Base-by-base conservation (phyloP, 2,888 invertebrate species). In the Apodemia mormo region DNA sequence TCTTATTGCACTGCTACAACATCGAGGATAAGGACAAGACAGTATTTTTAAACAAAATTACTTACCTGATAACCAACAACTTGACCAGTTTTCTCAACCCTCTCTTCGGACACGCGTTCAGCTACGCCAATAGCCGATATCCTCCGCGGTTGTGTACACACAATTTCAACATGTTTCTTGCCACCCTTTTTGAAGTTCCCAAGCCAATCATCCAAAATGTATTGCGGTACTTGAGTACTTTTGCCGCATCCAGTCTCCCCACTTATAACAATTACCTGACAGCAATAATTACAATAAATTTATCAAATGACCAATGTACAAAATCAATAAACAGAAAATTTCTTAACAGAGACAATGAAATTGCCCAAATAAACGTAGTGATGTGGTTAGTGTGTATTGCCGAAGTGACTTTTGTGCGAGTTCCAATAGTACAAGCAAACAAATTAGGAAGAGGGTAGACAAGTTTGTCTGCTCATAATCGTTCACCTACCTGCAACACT, bases 91-190 rank as follows among this genome's bases (percentile, higher is more conserved):
- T 94, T 95, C 84, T 98, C 98, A 37, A 94, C 93, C 69, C 98
- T 93, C 85, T 99, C 99, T 5, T 96, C 95, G 0, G 98, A 96
- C 0, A 99, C 98, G 80, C 98, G 94, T 80, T 98, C 98, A 0
- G 98, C 97, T 0, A 99, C 97, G 14, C 97, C 97, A 69, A 98
- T 96, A 2, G 98, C 98, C 0, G 98, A 98, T 80, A 99, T 95
- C 78, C 98, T 93, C 65, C 99, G 94, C 0, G 99, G 99, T 85
- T 99, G 98, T 0, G 98, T 98, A 81, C 98, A 98, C 66, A 99
- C 94, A 64, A 99, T 96, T 81, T 98, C 96, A 4, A 97, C 95
- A 73, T 97, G 96, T 10, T 94, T 89, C 12, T 93, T 88, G 0
- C 90, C 92, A 9, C 85, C 85, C 10, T 92, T 90, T 12, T 94